Conservation (phyloP, 2,888 invertebrate genomes). For the Amiota mariae region DNA sequence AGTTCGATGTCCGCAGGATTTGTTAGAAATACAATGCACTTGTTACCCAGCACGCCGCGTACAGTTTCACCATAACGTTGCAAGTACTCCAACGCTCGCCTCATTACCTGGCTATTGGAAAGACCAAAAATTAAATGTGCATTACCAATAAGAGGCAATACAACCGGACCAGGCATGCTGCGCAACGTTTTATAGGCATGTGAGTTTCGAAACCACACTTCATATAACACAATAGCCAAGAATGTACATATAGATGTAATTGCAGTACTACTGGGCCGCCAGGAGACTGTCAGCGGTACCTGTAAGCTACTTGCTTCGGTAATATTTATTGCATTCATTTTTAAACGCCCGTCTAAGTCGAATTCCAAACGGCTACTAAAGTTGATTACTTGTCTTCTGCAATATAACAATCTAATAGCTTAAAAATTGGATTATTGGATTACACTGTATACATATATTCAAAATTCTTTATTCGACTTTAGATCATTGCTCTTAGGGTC, state of each 20-base stretch:
- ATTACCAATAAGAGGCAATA: conserved; percentile 24
- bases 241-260: neutral
- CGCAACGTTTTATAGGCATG: conserved; percentile 11
- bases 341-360: too few species aligned
- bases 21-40: conserved; percentile 78
- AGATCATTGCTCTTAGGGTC: too few species aligned
- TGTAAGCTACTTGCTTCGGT: neutral
- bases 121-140: conserved; percentile 30
- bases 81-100: conserved; percentile 19
- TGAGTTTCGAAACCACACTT: conserved; percentile 28
- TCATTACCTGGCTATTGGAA: conserved; percentile 22
- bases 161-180: conserved; percentile 28
- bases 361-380: too few species aligned
- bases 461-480: too few species aligned
- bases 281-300: neutral
- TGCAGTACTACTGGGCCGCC: neutral
- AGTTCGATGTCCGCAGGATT: conserved; percentile 81
- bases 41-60: conserved; percentile 74
- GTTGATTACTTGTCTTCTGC: too few species aligned
- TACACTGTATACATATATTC: too few species aligned
- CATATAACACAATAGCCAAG: conserved; percentile 15
- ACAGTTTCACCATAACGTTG: conserved; percentile 26
- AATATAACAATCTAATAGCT: too few species aligned
- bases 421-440: too few species aligned
- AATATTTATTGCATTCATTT: too few species aligned